Evolutionary conservation across 2,113 vertebrate species (phyloP), one percentile per base, ranked within the genome.

Genomic region (Rhinogobius similis): DNA sequence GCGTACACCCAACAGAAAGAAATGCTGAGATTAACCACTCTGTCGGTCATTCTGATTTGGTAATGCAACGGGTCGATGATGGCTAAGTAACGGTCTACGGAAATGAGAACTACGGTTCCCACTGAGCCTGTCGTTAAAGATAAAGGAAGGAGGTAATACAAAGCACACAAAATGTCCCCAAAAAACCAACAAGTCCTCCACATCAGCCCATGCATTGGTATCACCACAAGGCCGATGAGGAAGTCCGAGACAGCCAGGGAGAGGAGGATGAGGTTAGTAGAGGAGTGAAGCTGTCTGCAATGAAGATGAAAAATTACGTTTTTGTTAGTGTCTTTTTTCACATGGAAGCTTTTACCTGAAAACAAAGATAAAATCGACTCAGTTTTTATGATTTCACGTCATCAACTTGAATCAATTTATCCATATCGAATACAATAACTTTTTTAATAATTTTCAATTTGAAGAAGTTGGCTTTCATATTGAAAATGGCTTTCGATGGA

Each of bases 181-280:
- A 46, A 14, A 14, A 26, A 13, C 68, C 68, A 70, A 21, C 67
- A 69, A 3, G 11, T 32, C 3, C 7, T 23, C 38, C 36, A 43
- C 21, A 23, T 23, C n/a, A 21, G 20, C 10, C 20, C n/a, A 23
- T 21, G 4, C 11, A 32, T 11, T 9, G 55, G 67, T 14, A 59
- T 46, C 10, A 27, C 53, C 67, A 59, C 21, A 0, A 63, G 61
- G 36, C 61, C 36, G 14, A 63, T 13, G 61, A 63, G 18, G 55
- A 69, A 41, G 38, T 56, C 67, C 1, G 67, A 68, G 16, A 59
- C 55, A 6, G 67, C 67, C 39, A 69, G 67, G 29, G 55, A 69
- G 55, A 69, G 67, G 55, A 69, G 67, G 55, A 61, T 43, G 26
- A 69, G 55, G 55, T 69, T 69, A 27, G 67, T 69, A 39, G 67